Evolutionary conservation across 2,888 invertebrate species (phyloP), one percentile per base, ranked within the genome.

Genomic region (Thyatira batis): DNA sequence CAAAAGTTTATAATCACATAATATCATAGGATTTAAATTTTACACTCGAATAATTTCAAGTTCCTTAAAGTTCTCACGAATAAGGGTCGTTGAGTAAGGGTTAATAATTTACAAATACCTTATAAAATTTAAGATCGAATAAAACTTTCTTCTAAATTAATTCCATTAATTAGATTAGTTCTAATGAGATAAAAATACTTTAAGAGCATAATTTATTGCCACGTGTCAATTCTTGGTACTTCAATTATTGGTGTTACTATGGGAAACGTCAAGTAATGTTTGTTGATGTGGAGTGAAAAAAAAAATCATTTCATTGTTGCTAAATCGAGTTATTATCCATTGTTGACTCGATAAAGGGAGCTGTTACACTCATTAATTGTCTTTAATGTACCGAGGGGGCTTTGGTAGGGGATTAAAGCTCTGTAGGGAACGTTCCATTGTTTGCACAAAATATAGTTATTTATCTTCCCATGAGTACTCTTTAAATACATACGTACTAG

Each of bases 281-380:
- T 83, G 82, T 82, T 79, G 74, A 78, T 77, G 80, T 81, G 79
- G 77, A 83, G 82, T 84, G 80, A 77, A 84, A 82, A 76, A 79
- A 73, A 27, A 25, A 25, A 11, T 8, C 78, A 74, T 77, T 80
- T 77, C 76, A 79, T 80, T 83, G 77, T 78, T 70, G 64, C 74
- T 73, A 82, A 86, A 86, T 85, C 82, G 76, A 85, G 82, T 85
- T 88, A 88, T 85, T 79, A 81, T 75, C 82, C 78, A 84, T 84
- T 83, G 85, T 85, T 85, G 80, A 84, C 78, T 84, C 76, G 73
- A 80, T 80, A 79, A 85, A 86, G 86, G 87, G 86, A 76, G 79
- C 82, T 83, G 81, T 82, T 82, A 86, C 85, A 85, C 73, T 84
- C 89, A 90, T 91, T 90, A 87, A 89, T 87, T 87, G 88, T 87